Evolutionary conservation across 2,888 invertebrate species (phyloP).

Genomic region (Parnassius apollo): DNA sequence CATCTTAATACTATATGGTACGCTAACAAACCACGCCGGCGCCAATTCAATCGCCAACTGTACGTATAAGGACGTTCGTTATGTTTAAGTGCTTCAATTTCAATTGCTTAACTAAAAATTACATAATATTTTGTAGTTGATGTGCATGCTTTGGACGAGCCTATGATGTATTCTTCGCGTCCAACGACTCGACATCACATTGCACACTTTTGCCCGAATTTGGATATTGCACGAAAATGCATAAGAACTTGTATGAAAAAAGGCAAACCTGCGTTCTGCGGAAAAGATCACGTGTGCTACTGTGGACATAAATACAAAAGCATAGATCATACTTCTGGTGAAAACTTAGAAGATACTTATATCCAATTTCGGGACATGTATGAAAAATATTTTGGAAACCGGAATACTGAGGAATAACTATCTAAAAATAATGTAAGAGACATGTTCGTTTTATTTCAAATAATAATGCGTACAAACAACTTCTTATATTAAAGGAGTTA

Average conservation of each 20-base stretch:
- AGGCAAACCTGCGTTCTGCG: constrained; percentile 68
- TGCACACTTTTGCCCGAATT: constrained; percentile 66
- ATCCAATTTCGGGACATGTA: constrained; percentile 56
- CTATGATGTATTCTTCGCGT: constrained; percentile 16
- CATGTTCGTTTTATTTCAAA: no score
- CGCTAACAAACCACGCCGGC: no score
- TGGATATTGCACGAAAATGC: constrained; percentile 53
- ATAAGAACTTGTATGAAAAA: constrained; percentile 55
- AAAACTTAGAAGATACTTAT: constrained; percentile 35
- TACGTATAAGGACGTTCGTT: no score
- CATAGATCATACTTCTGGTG: constrained; percentile 27
- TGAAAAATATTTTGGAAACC: constrained; percentile 55
- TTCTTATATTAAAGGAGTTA: no score
- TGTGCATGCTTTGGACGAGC: not conserved
- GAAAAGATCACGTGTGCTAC: constrained; percentile 67
- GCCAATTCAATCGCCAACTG: no score
- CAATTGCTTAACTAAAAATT: not conserved
- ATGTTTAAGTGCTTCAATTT: not conserved
- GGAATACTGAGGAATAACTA: not conserved
- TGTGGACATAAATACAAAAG: constrained; percentile 57
- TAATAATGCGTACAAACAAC: no score
- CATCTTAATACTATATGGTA: no score
- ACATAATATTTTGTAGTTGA: constrained; percentile 9
- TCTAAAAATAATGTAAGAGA: not conserved
- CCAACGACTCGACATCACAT: constrained; percentile 61